Evolutionary conservation across 2,888 invertebrate genomes (phyloP).

Genomic region (Fragum whitleyi): DNA sequence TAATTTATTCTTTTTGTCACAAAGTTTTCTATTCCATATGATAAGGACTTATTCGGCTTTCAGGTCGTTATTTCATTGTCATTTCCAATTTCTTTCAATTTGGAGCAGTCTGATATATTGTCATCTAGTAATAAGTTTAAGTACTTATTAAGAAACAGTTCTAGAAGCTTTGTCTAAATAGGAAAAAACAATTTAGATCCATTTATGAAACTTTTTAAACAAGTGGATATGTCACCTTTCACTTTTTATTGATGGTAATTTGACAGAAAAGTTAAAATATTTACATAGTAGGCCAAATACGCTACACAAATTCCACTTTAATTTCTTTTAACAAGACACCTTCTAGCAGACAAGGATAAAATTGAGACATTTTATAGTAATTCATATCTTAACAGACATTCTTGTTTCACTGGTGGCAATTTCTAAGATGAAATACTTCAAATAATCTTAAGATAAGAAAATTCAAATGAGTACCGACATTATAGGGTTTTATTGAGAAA

Average conservation of each 20-base stretch:
- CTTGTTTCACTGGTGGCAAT: not conserved
- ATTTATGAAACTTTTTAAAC: not conserved
- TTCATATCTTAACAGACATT: not conserved
- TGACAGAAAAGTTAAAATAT: not conserved
- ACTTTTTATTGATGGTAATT: not conserved
- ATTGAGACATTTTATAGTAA: not conserved
- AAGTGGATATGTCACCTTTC: not conserved
- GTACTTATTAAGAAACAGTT: too few relatives aligned
- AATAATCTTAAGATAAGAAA: too few relatives aligned
- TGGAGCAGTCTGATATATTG: not conserved
- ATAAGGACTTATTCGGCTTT: not conserved
- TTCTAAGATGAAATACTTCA: too few relatives aligned
- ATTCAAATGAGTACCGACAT: too few relatives aligned
- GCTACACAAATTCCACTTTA: not conserved
- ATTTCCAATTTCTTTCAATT: not conserved
- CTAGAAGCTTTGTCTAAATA: too few relatives aligned
- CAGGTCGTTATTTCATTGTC: too few relatives aligned
- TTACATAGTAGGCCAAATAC: not conserved
- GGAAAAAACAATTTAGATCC: not conserved
- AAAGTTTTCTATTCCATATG: not conserved
- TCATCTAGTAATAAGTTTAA: not conserved
- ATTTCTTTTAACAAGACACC: not conserved
- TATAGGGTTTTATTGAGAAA: too few relatives aligned
- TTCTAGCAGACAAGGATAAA: not conserved
- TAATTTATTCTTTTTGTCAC: not conserved